Evolutionary conservation across 2,113 vertebrate genomes (phyloP).

Genomic region (Tympanuchus pallidicinctus): DNA sequence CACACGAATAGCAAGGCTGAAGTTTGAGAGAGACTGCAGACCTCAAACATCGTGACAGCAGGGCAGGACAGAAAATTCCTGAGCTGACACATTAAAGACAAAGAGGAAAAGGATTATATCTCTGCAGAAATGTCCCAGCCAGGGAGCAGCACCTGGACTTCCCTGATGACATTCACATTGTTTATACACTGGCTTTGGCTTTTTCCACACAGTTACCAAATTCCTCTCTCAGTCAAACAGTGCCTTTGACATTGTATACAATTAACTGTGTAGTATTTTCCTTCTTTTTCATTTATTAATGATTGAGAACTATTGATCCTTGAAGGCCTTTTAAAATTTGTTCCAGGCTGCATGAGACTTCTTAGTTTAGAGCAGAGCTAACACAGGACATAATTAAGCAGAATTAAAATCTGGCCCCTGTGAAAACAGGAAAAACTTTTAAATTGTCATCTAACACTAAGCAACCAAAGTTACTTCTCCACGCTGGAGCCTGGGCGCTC

Average conservation of each 20-base stretch:
- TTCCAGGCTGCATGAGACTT: background rate
- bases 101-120: background rate
- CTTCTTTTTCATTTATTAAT: background rate
- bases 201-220: background rate
- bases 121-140: background rate
- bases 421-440: background rate
- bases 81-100: background rate
- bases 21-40: background rate
- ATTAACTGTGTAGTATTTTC: background rate
- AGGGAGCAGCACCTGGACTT: background rate
- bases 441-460: background rate
- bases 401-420: background rate
- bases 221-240: background rate
- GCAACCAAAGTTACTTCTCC: background rate
- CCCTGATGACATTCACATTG: background rate
- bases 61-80: background rate
- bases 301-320: background rate
- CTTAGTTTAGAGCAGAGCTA: background rate
- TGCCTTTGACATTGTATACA: background rate
- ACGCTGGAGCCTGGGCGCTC: accelerated
- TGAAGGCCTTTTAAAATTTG: background rate
- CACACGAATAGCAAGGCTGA: background rate
- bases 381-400: background rate
- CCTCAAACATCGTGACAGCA: background rate
- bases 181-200: background rate